Evolutionary conservation across 37 sponge, comb jelly and placozoan species (phyloP).

Genomic region (Halichondria panicea): DNA sequence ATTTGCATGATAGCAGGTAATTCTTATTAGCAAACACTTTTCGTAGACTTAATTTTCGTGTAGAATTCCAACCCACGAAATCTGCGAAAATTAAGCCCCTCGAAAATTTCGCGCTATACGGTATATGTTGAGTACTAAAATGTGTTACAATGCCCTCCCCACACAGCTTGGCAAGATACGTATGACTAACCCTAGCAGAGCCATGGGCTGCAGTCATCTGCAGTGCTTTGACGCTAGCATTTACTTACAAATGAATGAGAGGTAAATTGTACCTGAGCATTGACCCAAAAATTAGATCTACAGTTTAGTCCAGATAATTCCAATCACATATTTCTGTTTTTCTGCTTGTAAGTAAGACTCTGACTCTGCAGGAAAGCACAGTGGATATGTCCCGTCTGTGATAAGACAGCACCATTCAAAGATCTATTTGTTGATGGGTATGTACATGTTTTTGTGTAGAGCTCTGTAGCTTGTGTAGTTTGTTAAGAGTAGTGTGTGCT

Average conservation of each 20-base stretch:
- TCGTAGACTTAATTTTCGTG: neutral
- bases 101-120: neutral
- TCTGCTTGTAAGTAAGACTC: neutral
- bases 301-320: neutral
- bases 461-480: neutral
- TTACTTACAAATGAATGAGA: constrained; percentile 93
- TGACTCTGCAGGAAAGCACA: constrained; percentile 64
- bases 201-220: constrained; percentile 75
- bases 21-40: no score
- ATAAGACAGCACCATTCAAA: constrained; percentile 58
- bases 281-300: neutral
- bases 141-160: neutral
- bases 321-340: neutral
- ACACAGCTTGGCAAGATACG: constrained; percentile 81
- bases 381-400: constrained; percentile 96
- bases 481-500: neutral
- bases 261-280: constrained; percentile 24
- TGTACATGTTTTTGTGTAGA: constrained; percentile 9
- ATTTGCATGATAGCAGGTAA: no score
- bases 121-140: neutral
- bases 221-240: constrained; percentile 96
- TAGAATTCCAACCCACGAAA: neutral
- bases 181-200: constrained; percentile 82
- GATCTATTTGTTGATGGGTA: constrained; percentile 84
- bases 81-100: neutral